phyloP scores from a whole-genome alignment of 2,888 invertebrate species.

The Poecilus cupreus region DNA sequence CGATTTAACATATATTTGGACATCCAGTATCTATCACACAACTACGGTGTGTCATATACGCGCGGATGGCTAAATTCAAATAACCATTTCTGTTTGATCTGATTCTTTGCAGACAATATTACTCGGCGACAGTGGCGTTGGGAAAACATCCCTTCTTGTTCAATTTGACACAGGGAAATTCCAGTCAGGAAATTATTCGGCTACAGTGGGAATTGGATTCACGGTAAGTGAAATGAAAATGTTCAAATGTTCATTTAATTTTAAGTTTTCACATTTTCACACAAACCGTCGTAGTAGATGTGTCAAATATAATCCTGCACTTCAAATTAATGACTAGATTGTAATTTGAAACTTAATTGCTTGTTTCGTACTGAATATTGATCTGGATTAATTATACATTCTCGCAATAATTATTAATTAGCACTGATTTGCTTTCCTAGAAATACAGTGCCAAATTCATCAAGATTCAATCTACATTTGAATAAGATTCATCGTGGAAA shows the following conservation, averaged over 20 bases:
- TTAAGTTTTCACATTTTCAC: neutral
- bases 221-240: slow-evolving; percentile 82
- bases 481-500: no score
- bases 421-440: neutral
- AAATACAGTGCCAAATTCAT: neutral
- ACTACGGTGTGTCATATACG: no score
- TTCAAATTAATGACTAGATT: slow-evolving; percentile 7
- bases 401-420: slow-evolving; percentile 3
- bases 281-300: neutral
- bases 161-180: slow-evolving; percentile 96
- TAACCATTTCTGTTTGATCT: neutral
- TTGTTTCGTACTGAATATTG: slow-evolving; percentile 19
- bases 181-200: slow-evolving; percentile 92
- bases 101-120: slow-evolving; percentile 83
- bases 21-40: no score
- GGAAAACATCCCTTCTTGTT: slow-evolving; percentile 93
- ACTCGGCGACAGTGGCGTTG: slow-evolving; percentile 95
- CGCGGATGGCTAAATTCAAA: no score
- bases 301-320: slow-evolving; percentile 15
- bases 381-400: slow-evolving; percentile 14
- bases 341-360: slow-evolving; percentile 30
- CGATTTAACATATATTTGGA: no score
- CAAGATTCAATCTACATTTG: no score
- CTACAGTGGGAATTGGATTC: slow-evolving; percentile 95
- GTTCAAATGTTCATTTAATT: neutral